Percentiles rank a stretch among this genome's conserved stretches.
These are phyloP conservation scores for Tetragonisca angustula DNA, from an alignment of 2,888 invertebrate species.

Conservation along the genomic window DNA sequence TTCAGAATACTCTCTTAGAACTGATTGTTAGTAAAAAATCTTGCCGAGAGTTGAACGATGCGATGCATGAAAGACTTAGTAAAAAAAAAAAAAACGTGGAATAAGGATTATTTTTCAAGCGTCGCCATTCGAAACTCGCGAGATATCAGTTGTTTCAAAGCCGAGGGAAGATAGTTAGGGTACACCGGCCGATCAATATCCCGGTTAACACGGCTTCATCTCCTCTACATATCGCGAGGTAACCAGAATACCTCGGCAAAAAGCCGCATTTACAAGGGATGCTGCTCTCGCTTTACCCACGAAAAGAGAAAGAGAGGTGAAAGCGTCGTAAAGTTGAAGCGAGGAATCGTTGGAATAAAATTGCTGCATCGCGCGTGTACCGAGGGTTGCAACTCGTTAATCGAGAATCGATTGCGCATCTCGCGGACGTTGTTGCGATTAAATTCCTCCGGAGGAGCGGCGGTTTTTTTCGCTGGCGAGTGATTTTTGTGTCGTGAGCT, in stretches of 20 bases:
- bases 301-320: background rate
- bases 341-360: slow-evolving; percentile 26
- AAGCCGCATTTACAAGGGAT: background rate
- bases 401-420: slow-evolving; percentile 62
- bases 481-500: slow-evolving; percentile 44
- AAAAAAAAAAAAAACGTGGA: too few relatives aligned
- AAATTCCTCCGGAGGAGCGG: slow-evolving; percentile 46
- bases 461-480: background rate
- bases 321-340: slow-evolving; percentile 32
- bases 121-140: background rate
- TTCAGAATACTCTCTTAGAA: background rate
- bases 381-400: slow-evolving; percentile 48
- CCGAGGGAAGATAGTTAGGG: background rate
- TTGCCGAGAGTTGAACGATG: background rate
- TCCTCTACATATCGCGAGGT: slow-evolving; percentile 29
- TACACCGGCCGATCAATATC: background rate
- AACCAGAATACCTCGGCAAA: slow-evolving; percentile 9
- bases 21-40: background rate
- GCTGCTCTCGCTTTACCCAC: background rate
- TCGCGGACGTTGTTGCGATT: slow-evolving; percentile 24
- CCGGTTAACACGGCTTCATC: background rate
- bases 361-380: slow-evolving; percentile 2
- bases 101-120: background rate
- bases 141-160: background rate
- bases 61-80: background rate